phyloP scores from a whole-genome alignment of 1,140 invertebrate genomes.

The Drosophila truncata region DNA sequence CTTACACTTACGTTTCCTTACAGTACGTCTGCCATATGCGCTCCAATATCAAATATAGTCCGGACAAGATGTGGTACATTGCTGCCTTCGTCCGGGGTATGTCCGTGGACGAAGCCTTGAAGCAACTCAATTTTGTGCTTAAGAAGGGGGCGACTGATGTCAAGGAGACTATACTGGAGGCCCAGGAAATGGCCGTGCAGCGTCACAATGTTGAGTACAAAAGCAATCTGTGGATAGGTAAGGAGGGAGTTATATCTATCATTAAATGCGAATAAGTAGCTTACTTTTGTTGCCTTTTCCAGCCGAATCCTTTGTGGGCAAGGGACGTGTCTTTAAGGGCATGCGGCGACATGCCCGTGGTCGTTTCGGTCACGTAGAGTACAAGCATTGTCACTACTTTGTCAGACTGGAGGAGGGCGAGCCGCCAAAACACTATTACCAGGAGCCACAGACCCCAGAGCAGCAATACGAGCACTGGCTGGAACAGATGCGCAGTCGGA shows the following conservation, averaged over 20 bases:
- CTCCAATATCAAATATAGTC: conserved; percentile 94
- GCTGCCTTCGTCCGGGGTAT: conserved; percentile 95
- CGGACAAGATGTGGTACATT: conserved; percentile 96
- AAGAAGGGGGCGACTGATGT: conserved; percentile 94
- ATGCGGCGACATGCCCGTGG: conserved; percentile 92
- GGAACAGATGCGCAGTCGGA: conserved; percentile 89
- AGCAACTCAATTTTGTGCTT: conserved; percentile 93
- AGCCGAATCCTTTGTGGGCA: conserved; percentile 95
- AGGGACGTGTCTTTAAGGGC: conserved; percentile 92
- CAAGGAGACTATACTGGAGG: conserved; percentile 94
- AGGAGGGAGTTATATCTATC: conserved; percentile 75
- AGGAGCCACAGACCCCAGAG: conserved; percentile 89
- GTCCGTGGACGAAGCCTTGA: conserved; percentile 96
- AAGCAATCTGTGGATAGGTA: conserved; percentile 98
- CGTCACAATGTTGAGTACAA: conserved; percentile 97
- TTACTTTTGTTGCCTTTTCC: conserved; percentile 45
- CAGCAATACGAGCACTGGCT: conserved; percentile 92
- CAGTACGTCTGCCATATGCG: conserved; percentile 95
- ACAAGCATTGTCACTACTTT: conserved; percentile 95
- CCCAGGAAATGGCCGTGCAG: conserved; percentile 94
- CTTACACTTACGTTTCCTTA: conserved; percentile 77
- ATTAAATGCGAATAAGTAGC: background rate
- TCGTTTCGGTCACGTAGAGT: conserved; percentile 90
- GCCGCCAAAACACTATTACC: conserved; percentile 94
- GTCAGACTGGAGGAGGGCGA: conserved; percentile 95